These are phyloP conservation scores for Meloidogyne exigua DNA, from an alignment of 1,140 invertebrate species.

Conservation along the genomic window DNA sequence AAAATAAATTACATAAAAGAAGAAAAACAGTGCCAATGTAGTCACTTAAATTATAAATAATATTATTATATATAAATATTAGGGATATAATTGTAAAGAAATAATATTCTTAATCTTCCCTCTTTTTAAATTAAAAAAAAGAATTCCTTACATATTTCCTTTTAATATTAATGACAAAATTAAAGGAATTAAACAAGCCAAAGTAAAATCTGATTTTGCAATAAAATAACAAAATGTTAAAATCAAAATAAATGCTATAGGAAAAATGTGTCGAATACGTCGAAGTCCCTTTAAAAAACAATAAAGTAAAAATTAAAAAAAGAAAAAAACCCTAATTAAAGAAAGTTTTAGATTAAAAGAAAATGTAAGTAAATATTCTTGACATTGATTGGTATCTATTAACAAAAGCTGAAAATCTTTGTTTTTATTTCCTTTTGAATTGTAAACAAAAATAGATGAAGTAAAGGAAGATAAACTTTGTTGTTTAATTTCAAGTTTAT, in stretches of 20 bases:
- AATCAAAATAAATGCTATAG: not conserved
- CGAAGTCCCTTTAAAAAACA: slow-evolving; percentile 7
- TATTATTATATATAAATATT: too few relatives aligned
- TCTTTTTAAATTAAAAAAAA: not conserved
- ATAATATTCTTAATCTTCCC: too few relatives aligned
- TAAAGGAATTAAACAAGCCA: not conserved
- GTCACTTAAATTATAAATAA: not conserved
- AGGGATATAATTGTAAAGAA: too few relatives aligned
- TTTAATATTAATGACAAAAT: not conserved
- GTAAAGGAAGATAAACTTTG: not conserved
- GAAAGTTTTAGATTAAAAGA: slow-evolving; percentile 6
- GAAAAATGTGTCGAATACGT: slow-evolving; percentile 7
- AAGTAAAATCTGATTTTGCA: not conserved
- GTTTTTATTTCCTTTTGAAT: not conserved
- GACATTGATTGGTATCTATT: slow-evolving; percentile 10
- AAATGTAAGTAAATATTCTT: not conserved
- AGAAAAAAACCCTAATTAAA: not conserved
- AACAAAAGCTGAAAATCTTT: slow-evolving; percentile 3
- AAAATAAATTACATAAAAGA: not conserved
- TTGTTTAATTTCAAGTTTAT: not conserved
- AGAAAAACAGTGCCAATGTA: not conserved
- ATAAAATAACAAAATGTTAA: slow-evolving; percentile 7
- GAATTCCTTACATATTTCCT: not conserved
- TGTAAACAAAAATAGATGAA: not conserved
- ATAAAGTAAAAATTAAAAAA: not conserved